These are phyloP conservation scores for Epiperipatus broadwayi DNA, from an alignment of 2,888 invertebrate genomes.

Conservation along the genomic window DNA sequence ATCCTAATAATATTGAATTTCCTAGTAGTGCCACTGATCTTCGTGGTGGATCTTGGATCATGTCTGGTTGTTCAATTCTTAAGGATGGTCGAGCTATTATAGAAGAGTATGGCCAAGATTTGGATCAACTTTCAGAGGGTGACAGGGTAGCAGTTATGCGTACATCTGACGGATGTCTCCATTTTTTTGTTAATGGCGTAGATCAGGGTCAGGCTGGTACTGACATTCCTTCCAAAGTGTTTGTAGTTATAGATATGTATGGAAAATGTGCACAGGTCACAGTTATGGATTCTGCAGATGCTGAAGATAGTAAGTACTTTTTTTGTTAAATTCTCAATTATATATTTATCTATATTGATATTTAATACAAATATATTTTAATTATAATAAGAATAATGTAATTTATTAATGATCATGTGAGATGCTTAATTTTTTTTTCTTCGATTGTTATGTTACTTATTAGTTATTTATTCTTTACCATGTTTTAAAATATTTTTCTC, in stretches of 20 bases:
- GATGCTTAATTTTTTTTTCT: too few relatives aligned
- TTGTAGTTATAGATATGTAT: conserved; percentile 58
- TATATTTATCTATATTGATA: too few relatives aligned
- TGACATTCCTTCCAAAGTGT: conserved; percentile 51
- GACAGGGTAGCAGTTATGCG: conserved; percentile 66
- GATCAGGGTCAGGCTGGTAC: conserved; percentile 68
- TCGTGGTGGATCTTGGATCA: conserved; percentile 60
- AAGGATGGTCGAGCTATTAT: conserved; percentile 61
- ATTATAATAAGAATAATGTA: too few relatives aligned
- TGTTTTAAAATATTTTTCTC: too few relatives aligned
- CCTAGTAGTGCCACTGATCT: conserved; percentile 53
- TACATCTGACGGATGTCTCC: conserved; percentile 57
- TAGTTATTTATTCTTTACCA: too few relatives aligned
- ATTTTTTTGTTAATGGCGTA: conserved; percentile 70
- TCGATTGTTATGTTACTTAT: too few relatives aligned
- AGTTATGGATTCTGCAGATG: conserved; percentile 23
- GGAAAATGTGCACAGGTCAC: conserved; percentile 64
- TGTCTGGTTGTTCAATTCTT: conserved; percentile 66
- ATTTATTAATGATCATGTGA: too few relatives aligned
- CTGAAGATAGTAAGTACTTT: too few relatives aligned
- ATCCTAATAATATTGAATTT: conserved; percentile 45
- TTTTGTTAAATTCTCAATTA: too few relatives aligned
- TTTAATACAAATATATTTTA: too few relatives aligned
- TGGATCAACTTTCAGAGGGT: conserved; percentile 60
- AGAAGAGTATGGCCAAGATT: conserved; percentile 63